These are phyloP conservation scores for Ciconia maguari DNA, from an alignment of 2,113 vertebrate genomes.

Conservation along the genomic window DNA sequence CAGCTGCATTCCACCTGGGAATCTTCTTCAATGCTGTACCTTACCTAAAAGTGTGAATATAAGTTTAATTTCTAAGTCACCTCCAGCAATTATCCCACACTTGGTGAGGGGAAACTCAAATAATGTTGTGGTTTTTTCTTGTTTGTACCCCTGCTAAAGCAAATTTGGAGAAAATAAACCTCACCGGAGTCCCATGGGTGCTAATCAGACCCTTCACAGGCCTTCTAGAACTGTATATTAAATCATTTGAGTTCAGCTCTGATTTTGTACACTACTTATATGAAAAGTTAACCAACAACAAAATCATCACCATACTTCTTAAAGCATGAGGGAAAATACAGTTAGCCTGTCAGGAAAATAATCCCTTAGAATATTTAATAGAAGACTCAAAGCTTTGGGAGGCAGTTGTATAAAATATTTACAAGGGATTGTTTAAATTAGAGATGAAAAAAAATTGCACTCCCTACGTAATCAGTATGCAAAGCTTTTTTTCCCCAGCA, in stretches of 20 bases:
- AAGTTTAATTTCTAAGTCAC: no score
- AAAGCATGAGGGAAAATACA: not conserved
- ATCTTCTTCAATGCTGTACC: no score
- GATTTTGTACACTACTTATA: not conserved
- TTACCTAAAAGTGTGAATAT: no score
- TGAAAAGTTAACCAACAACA: not conserved
- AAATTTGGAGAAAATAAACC: not conserved
- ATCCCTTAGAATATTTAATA: not conserved
- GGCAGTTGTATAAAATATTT: not conserved
- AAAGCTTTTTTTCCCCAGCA: not conserved
- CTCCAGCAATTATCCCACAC: no score
- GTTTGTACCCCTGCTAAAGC: not conserved
- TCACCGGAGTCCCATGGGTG: not conserved
- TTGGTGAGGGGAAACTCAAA: not conserved
- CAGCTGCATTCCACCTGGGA: no score
- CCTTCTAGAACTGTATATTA: not conserved
- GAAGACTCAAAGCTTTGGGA: not conserved
- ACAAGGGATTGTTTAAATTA: not conserved
- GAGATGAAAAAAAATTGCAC: not conserved
- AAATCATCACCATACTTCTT: not conserved
- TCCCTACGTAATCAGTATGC: not conserved
- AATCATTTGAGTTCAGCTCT: not conserved
- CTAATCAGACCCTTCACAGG: not conserved
- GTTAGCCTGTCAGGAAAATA: not conserved
- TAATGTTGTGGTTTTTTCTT: not conserved